Evolutionary conservation across 2,797 vertebrate species (phyloP), one percentile per base, ranked within the genome.

Genomic region (Amphiprion clarkii): DNA sequence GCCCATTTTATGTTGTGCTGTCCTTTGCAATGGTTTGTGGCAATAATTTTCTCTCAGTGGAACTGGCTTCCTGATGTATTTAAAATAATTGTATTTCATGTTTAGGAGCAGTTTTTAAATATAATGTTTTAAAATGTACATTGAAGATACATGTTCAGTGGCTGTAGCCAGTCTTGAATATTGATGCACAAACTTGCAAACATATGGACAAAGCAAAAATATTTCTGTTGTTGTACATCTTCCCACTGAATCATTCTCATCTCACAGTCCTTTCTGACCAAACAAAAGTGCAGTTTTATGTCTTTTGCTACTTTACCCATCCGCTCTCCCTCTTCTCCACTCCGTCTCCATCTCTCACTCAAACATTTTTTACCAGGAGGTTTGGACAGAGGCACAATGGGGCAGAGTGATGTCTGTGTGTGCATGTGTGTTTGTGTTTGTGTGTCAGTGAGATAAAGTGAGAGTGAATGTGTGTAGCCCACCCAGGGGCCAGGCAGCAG

Each of bases 401-500:
- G 81, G 66, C 74, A 82, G 81, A 36, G 8, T 36, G 21, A 54
- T 56, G 46, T 67, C 48, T 44, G 17, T 72, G 40, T 54, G 66
- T 77, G 70, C 62, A 39, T 73, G 55, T 51, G 60, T 63, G 79
- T 48, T 25, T 19, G 63, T 8, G 61, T 46, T 49, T 54, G 56
- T 63, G 49, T 60, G 49, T 85, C 53, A 79, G 29, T 78, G 77
- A 85, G 87, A 87, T 84, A 81, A 85, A 88, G 86, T 88, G 86
- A 87, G 81, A 87, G 91, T 87, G 76, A 87, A 86, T 84, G 81
- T 89, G 88, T 84, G 88, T 10, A 36, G 90, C 92, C 93, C 94
- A 94, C 94, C 94, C 93, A 94, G 87, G 72, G 86, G 82, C 70
- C 92, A 91, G 90, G 88, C 92, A 80, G 82, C 76, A 19, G 59